phyloP scores from a whole-genome alignment of 2,888 invertebrate species.

The Cataglyphis altisquamis region DNA sequence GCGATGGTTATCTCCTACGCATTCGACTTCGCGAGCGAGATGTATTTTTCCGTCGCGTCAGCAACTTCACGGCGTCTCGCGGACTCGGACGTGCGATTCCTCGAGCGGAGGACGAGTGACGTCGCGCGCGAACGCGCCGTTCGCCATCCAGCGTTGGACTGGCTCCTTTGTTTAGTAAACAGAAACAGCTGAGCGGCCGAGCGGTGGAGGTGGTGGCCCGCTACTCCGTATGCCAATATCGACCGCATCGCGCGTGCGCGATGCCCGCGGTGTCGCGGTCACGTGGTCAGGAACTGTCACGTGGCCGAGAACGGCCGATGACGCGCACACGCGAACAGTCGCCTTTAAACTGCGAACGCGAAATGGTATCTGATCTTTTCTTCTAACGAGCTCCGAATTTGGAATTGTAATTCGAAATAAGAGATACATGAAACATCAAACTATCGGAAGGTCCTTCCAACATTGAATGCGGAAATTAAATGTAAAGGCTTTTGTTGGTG shows the following conservation, averaged over 20 bases:
- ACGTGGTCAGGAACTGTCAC: conserved; percentile 57
- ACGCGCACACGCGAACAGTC: background rate
- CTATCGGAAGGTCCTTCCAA: background rate
- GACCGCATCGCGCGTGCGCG: conserved; percentile 63
- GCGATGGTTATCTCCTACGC: conserved; percentile 6
- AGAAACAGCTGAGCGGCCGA: conserved; percentile 84
- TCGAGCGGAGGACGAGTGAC: conserved; percentile 38
- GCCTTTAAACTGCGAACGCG: background rate
- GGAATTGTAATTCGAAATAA: background rate
- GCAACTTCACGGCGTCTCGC: conserved; percentile 22
- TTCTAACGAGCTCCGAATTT: background rate
- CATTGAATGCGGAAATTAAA: background rate
- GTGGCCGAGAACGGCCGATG: conserved; percentile 46
- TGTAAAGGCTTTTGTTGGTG: background rate
- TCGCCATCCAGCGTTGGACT: conserved; percentile 80
- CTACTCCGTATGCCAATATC: conserved; percentile 7
- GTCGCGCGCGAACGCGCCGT: conserved; percentile 69
- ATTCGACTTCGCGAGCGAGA: conserved; percentile 13
- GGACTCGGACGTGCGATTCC: background rate
- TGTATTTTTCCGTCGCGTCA: background rate
- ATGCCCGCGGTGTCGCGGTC: conserved; percentile 26
- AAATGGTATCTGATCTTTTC: too few relatives aligned
- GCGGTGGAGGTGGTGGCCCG: conserved; percentile 42
- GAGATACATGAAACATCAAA: background rate
- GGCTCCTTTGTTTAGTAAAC: conserved; percentile 86